phyloP scores from a whole-genome alignment of 1,140 invertebrate genomes.

The Rhysida immarginata region DNA sequence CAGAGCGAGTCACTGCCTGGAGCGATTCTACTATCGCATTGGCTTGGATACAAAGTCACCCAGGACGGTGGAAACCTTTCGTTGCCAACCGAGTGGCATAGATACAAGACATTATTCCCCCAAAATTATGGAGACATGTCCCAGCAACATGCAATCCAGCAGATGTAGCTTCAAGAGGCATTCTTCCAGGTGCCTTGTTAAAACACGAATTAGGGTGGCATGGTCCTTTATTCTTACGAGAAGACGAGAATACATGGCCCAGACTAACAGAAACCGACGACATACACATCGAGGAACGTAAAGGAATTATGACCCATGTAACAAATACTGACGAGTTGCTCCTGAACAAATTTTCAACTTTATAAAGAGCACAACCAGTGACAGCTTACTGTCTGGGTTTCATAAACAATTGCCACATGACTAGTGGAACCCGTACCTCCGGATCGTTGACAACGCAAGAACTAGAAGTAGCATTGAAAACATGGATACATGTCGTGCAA shows the following conservation, averaged over 20 bases:
- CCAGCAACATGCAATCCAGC: constrained; percentile 13
- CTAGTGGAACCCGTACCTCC: not conserved
- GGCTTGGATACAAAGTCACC: not conserved
- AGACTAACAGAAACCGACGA: not conserved
- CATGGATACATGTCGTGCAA: not conserved
- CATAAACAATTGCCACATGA: not conserved
- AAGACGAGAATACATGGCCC: not conserved
- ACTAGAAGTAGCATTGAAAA: no score
- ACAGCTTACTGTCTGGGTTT: no score
- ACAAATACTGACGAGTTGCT: not conserved
- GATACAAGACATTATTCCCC: constrained; percentile 10
- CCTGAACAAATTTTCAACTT: not conserved
- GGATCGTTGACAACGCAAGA: no score
- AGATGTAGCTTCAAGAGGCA: constrained; percentile 9
- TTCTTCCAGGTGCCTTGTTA: not conserved
- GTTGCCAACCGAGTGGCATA: constrained; percentile 14
- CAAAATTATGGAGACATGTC: constrained; percentile 9
- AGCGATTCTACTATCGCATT: not conserved
- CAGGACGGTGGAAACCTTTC: constrained; percentile 3
- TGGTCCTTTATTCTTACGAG: constrained; percentile 7
- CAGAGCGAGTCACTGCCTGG: no score
- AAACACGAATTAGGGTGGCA: not conserved
- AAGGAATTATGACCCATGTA: not conserved
- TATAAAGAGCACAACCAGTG: not conserved
- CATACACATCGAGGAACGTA: not conserved